Evolutionary conservation across 2,113 vertebrate species (phyloP).

Genomic region (Hassar affinis): DNA sequence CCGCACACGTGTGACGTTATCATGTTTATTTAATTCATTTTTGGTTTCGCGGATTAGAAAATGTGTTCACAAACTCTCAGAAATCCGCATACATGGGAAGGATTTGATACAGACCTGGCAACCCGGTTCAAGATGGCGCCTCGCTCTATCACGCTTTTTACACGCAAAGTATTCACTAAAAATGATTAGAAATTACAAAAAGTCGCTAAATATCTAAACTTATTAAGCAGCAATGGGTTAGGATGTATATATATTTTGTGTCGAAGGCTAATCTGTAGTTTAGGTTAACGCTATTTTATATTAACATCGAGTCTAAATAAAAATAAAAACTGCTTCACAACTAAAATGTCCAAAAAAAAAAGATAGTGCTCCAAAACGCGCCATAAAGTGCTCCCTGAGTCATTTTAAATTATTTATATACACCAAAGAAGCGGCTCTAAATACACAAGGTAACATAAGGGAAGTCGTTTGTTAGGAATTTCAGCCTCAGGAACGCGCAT

Average conservation of each 20-base stretch:
- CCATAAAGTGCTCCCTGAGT: no score
- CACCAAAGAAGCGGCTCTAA: not conserved
- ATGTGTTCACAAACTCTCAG: accelerated
- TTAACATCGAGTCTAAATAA: not conserved
- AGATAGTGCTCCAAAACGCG: no score
- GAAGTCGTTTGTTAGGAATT: conserved; percentile 30
- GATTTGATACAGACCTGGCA: conserved; percentile 1
- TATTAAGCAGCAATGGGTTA: not conserved
- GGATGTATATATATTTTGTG: not conserved
- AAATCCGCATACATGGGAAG: accelerated
- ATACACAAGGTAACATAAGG: conserved; percentile 15
- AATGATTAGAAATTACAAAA: not conserved
- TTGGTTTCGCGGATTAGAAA: no score
- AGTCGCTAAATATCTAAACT: no score
- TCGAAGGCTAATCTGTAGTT: no score
- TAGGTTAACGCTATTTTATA: not conserved
- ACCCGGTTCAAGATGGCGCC: conserved; percentile 1
- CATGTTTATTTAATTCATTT: not conserved
- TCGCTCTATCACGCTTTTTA: not conserved
- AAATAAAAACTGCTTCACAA: not conserved
- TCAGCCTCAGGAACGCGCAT: not conserved
- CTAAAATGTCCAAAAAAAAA: no score
- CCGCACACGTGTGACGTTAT: accelerated
- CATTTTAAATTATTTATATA: no score
- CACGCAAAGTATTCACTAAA: not conserved